These are phyloP conservation scores for Littorina saxatilis DNA, from an alignment of 1,140 invertebrate genomes.

Conservation along the genomic window DNA sequence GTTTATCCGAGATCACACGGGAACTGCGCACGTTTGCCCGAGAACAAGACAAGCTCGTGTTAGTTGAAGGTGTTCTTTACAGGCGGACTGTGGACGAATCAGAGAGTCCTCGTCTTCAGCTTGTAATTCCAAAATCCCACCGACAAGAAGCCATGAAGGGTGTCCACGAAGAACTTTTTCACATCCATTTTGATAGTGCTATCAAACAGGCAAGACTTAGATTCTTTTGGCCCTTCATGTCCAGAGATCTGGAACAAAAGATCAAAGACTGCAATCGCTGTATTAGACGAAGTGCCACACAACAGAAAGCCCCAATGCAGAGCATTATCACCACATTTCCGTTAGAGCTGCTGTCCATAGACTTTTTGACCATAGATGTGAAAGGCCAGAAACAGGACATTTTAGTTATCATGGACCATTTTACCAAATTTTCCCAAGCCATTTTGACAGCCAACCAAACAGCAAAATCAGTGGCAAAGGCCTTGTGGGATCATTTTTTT, in stretches of 20 bases:
- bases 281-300: background rate
- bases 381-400: slow-evolving; percentile 29
- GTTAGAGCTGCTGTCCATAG: slow-evolving; percentile 5
- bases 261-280: slow-evolving; percentile 25
- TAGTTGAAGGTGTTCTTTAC: background rate
- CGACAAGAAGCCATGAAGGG: slow-evolving; percentile 19
- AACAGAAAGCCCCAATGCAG: slow-evolving; percentile 24
- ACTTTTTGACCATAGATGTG: slow-evolving; percentile 28
- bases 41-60: background rate
- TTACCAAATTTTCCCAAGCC: slow-evolving; percentile 20
- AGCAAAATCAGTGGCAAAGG: background rate
- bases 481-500: slow-evolving; percentile 7
- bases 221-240: slow-evolving; percentile 33
- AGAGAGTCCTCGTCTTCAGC: background rate
- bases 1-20: background rate
- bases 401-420: slow-evolving; percentile 22
- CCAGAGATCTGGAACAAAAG: slow-evolving; percentile 12
- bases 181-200: slow-evolving; percentile 13
- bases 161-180: slow-evolving; percentile 30
- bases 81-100: background rate
- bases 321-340: slow-evolving; percentile 5
- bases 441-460: background rate
- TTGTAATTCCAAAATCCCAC: slow-evolving; percentile 7
- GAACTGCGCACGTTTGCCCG: background rate
- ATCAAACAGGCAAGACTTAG: background rate